These are phyloP conservation scores for Selenia dentaria DNA, from an alignment of 2,888 invertebrate genomes.

Conservation along the genomic window DNA sequence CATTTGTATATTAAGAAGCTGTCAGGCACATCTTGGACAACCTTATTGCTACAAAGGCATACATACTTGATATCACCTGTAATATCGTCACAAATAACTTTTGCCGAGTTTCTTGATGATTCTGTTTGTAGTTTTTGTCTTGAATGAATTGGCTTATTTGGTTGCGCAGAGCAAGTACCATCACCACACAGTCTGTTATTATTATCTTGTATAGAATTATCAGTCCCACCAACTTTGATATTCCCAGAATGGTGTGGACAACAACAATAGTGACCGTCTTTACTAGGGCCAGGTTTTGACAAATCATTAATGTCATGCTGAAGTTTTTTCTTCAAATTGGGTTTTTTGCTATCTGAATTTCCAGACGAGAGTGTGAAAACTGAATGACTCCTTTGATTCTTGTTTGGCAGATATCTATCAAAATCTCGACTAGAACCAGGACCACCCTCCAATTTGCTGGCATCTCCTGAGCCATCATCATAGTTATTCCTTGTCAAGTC, in stretches of 20 bases:
- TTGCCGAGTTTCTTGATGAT: conserved; percentile 33
- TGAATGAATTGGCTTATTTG: conserved; percentile 2
- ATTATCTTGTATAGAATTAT: conserved; percentile 69
- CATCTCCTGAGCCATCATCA: conserved; percentile 76
- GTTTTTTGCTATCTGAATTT: conserved; percentile 56
- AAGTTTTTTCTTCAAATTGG: conserved; percentile 52
- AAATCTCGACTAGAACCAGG: conserved; percentile 48
- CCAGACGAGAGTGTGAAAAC: conserved; percentile 75
- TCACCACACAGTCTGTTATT: conserved; percentile 40
- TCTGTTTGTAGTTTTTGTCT: conserved; percentile 24
- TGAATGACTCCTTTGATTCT: conserved; percentile 68
- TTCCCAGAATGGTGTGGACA: conserved; percentile 52
- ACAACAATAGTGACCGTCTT: conserved; percentile 54
- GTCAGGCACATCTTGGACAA: conserved; percentile 46
- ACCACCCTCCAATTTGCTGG: conserved; percentile 70
- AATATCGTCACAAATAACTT: conserved; percentile 38
- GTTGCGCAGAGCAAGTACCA: conserved; percentile 19
- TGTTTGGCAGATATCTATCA: conserved; percentile 41
- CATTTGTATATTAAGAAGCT: conserved; percentile 66
- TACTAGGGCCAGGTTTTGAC: conserved; percentile 49
- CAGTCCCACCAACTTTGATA: conserved; percentile 49
- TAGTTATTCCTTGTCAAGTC: conserved; percentile 75
- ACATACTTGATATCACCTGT: conserved; percentile 59
- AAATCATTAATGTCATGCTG: conserved; percentile 48
- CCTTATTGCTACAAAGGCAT: conserved; percentile 59